Evolutionary conservation across 2,888 invertebrate species (phyloP), one percentile per base, ranked within the genome.

Genomic region (Aproaerema taeniolella): DNA sequence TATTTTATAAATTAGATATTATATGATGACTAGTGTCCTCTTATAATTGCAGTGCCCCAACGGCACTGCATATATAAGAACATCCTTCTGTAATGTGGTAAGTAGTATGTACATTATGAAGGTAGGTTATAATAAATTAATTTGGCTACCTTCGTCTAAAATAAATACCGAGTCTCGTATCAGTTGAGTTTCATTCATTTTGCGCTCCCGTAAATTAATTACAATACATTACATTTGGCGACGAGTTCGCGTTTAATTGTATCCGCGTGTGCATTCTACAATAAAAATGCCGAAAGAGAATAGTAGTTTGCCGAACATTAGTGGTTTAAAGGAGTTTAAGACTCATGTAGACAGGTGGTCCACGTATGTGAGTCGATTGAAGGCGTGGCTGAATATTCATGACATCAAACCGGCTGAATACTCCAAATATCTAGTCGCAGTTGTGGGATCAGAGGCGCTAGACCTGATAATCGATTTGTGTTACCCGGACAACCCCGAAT

Each of bases 381-480:
- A 15, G 14, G 31, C 38, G 11, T 38, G 38, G 38, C 20, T 38
- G n/a, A 13, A 10, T n/a, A 24, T 38, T 13, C 11, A 38, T 14
- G 38, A 20, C 13, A 24, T 38, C 8, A 31, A 30, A 17, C 30
- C 30, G 26, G 14, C 28, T 5, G 14, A 36, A 6, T 16, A 29
- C 14, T 15, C 36, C 1, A 36, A 29, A 31, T 30, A 38, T 24
- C 25, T 38, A 8, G 38, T 38, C n/a, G 38, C 38, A n/a, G 10
- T 31, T 10, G 38, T 38, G 4, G 38, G 38, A 1, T 24, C 38
- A 5, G 38, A 38, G 24, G 25, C 31, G 10, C 13, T 38, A 10
- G 38, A 38, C n/a, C 11, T 38, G 16, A 38, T 38, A 10, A 38
- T 38, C 11, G 38, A 38, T 15, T 24, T 38, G 9, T 31, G 31